phyloP scores from a whole-genome alignment of 2,888 invertebrate genomes.

The Dasypolia templi region DNA sequence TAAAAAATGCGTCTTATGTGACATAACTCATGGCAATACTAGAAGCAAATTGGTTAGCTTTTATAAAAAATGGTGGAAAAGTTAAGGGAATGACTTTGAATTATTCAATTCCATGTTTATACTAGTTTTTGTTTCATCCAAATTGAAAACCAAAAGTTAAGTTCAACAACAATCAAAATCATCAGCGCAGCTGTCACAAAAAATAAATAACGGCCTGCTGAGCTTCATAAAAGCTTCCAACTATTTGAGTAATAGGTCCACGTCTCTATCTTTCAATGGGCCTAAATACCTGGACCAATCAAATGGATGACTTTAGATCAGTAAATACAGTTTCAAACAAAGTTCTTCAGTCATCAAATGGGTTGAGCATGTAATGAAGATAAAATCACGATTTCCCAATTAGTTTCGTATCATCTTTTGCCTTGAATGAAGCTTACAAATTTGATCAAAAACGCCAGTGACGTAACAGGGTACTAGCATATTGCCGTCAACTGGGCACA shows the following conservation, averaged over 20 bases:
- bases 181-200: not conserved
- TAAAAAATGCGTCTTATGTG: constrained; percentile 11
- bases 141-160: not conserved
- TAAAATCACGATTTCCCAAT: constrained; percentile 12
- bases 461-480: too few relatives aligned
- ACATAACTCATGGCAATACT: constrained; percentile 4
- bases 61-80: not conserved
- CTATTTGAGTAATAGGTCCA: constrained; percentile 21
- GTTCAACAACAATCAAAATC: not conserved
- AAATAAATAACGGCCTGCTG: not conserved
- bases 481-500: not conserved
- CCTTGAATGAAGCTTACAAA: not conserved
- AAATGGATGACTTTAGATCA: constrained; percentile 16
- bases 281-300: constrained; percentile 29
- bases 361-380: constrained; percentile 6
- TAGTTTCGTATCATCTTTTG: constrained; percentile 2
- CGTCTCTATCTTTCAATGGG: constrained; percentile 23
- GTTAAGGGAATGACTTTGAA: not conserved
- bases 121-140: not conserved
- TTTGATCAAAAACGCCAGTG: too few relatives aligned
- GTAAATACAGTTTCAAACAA: constrained; percentile 29
- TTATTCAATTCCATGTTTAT: not conserved
- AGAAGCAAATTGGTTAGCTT: not conserved
- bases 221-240: constrained; percentile 18
- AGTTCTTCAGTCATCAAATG: not conserved